Percentiles rank a stretch among this genome's conserved stretches.
phyloP scores from a whole-genome alignment of 2,888 invertebrate species.

The Lordiphosa andalusiaca region DNA sequence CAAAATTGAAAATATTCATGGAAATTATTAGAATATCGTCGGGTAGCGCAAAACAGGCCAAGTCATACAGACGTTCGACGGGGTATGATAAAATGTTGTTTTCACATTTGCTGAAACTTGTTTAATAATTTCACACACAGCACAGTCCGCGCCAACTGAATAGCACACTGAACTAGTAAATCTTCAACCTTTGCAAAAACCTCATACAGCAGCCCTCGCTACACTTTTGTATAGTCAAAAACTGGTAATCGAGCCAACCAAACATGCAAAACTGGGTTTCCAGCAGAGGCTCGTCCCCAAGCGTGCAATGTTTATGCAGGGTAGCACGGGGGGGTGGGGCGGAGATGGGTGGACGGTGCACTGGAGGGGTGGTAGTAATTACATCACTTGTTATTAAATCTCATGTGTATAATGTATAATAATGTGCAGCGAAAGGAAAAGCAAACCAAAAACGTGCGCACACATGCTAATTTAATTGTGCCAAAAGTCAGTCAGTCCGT shows the following conservation, averaged over 20 bases:
- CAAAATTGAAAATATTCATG: constrained; percentile 52
- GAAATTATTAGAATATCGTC: constrained; percentile 53
- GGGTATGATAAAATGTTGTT: constrained; percentile 61
- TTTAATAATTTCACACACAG: constrained; percentile 60
- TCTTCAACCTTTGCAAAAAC: no score
- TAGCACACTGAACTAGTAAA: constrained; percentile 1
- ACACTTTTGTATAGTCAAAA: no score
- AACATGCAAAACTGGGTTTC: constrained; percentile 33
- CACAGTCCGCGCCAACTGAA: not conserved
- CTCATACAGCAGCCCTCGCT: no score
- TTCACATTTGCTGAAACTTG: constrained; percentile 60
- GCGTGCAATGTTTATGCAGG: no score
- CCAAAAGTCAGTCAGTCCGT: constrained; percentile 10
- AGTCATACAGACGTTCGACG: constrained; percentile 11
- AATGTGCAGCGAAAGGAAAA: constrained; percentile 28
- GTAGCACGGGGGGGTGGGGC: not conserved
- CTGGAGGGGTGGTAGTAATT: constrained; percentile 14
- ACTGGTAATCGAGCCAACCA: no score
- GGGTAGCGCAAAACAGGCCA: not conserved
- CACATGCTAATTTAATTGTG: constrained; percentile 34
- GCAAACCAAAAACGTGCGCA: constrained; percentile 37
- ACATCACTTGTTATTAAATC: constrained; percentile 11
- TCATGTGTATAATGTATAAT: constrained; percentile 22
- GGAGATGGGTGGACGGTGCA: no score
- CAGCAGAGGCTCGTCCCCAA: constrained; percentile 29